Base-by-base conservation (phyloP, 1,140 invertebrate genomes). In the Sweltsa coloradensis region DNA sequence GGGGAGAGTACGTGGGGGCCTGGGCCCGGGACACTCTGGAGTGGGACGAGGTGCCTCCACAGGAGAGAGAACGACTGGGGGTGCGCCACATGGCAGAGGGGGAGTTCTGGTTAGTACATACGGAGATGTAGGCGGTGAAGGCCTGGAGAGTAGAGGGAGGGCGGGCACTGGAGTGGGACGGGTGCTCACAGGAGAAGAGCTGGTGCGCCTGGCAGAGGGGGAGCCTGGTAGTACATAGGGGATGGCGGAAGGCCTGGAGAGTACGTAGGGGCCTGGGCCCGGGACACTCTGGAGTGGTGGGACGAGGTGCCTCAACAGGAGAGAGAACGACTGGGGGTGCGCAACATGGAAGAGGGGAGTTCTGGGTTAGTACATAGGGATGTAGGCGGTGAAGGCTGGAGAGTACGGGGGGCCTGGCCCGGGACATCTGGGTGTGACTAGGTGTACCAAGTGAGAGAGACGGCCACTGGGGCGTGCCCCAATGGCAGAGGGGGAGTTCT, bases 401-500 rank as follows among this genome's bases (percentile, higher is more conserved):
- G 81, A 85, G 49, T 86, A 85, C 52, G 65, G 76, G 14, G 83
- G 83, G 3, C 73, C 80, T 21, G 82, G 75, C 79, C 2, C 64
- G 75, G 24, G 72, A 76, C 40, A 75, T 79, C 1, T 67, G 79
- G 85, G 51, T 89, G 84, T 83, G 81, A 85, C 36, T 76, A 83
- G 45, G 72, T 89, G 5, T 73, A 80, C 2, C 67, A 73, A 3
- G 70, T 75, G 25, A n/a, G 85, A 90, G 61, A 73, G 78, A 34
- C 79, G 87, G 51, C 69, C 84, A 34, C 64, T 91, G 1, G 73
- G 75, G 34, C 63, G 76, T 4, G 68, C 73, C 37, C 78, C 81
- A 53, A 71, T 79, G 57, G 68, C 71, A 6, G 78, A 84, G 54
- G 85, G 85, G 24, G 85, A 89, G 65, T 91, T 91, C 63, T 92